These are phyloP conservation scores for Psylliodes chrysocephalus DNA, from an alignment of 2,888 invertebrate species.

Conservation along the genomic window DNA sequence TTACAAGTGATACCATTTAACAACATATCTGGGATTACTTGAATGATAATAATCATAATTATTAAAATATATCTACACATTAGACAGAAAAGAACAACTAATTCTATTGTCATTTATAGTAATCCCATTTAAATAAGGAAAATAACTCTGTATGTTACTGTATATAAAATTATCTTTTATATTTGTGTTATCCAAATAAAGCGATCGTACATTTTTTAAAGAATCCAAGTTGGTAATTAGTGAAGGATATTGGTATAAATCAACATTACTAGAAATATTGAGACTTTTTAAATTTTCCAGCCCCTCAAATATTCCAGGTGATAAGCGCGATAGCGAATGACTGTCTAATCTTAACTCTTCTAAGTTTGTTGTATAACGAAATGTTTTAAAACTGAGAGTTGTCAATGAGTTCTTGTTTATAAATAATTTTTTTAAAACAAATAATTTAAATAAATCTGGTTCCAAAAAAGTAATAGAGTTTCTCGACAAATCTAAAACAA, in stretches of 20 bases:
- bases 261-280: neutral
- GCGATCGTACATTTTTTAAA: neutral
- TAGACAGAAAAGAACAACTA: neutral
- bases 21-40: neutral
- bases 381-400: neutral
- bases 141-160: neutral
- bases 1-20: neutral
- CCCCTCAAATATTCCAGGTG: neutral
- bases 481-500: no score
- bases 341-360: neutral
- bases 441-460: no score
- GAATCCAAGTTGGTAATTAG: neutral
- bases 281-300: neutral
- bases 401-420: neutral
- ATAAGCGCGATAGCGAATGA: neutral
- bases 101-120: neutral
- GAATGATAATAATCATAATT: neutral
- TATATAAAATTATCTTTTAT: neutral
- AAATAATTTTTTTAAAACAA: neutral
- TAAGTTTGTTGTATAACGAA: neutral
- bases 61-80: neutral
- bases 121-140: neutral
- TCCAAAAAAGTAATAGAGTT: neutral
- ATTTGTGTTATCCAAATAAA: neutral
- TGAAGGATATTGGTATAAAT: neutral